phyloP scores from a whole-genome alignment of 1,140 invertebrate genomes.

The Watersipora subatra region DNA sequence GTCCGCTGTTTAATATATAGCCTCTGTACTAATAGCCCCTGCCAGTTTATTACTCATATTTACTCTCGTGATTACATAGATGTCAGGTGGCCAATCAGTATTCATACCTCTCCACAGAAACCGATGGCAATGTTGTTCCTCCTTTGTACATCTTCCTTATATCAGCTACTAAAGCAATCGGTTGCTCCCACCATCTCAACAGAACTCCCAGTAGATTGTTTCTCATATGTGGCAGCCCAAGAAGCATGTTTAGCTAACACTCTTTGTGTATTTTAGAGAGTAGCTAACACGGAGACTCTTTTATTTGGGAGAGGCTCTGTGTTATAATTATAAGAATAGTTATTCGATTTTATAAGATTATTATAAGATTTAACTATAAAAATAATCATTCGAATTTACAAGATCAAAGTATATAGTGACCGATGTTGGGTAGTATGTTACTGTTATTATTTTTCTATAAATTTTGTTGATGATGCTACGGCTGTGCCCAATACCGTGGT shows the following conservation, averaged over 20 bases:
- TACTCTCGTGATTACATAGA: conserved; percentile 3
- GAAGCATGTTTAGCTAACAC: neutral
- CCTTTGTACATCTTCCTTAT: neutral
- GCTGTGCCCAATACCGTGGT: too few relatives aligned
- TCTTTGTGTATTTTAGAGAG: neutral
- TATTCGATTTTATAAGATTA: too few relatives aligned
- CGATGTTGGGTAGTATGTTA: too few relatives aligned
- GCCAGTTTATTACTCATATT: conserved; percentile 6
- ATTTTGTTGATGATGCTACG: too few relatives aligned
- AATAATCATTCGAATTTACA: too few relatives aligned
- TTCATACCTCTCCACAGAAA: conserved; percentile 2
- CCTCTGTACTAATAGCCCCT: conserved; percentile 1
- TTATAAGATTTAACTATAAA: too few relatives aligned
- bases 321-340: too few relatives aligned
- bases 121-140: conserved; percentile 4
- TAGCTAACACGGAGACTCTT: neutral
- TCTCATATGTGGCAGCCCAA: neutral
- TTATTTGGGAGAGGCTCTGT: neutral
- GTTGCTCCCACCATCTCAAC: neutral
- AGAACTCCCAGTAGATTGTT: neutral
- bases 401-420: too few relatives aligned
- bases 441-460: too few relatives aligned
- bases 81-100: neutral
- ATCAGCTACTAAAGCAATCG: neutral
- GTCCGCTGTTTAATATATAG: conserved; percentile 4